phyloP scores from a whole-genome alignment of 2,797 vertebrate genomes.

The Enteromius unitaeniatus region DNA sequence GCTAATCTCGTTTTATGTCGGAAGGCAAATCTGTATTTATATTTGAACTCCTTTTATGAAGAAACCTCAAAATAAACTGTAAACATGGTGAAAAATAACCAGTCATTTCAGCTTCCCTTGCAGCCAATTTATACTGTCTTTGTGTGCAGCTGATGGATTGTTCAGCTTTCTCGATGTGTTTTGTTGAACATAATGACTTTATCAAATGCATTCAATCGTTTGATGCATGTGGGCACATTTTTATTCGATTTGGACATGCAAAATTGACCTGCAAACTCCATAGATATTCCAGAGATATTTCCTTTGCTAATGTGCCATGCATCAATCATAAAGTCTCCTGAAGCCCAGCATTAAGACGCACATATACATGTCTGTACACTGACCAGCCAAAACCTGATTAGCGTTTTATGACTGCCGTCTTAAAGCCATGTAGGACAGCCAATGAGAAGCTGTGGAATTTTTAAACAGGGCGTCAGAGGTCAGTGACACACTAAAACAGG shows the following conservation, averaged over 20 bases:
- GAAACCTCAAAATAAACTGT: slow-evolving; percentile 10
- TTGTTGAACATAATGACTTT: background rate
- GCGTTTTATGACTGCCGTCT: background rate
- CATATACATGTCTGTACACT: background rate
- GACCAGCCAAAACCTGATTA: slow-evolving; percentile 39
- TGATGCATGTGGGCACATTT: background rate
- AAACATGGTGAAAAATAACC: background rate
- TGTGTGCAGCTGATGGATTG: background rate
- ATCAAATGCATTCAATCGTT: background rate
- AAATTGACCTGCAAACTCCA: no score
- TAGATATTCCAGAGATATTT: background rate
- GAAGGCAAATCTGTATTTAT: background rate
- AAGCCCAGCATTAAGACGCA: background rate
- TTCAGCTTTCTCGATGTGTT: slow-evolving; percentile 1
- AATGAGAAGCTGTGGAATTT: slow-evolving; percentile 6
- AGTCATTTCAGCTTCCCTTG: background rate
- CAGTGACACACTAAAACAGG: slow-evolving; percentile 9
- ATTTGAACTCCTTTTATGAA: background rate
- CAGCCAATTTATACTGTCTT: background rate
- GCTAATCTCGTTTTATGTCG: slow-evolving; percentile 62
- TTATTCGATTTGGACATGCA: background rate
- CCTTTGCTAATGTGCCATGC: background rate
- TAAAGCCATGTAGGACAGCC: slow-evolving; percentile 29
- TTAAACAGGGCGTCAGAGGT: background rate
- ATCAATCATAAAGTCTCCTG: background rate